Base-by-base conservation (phyloP, 2,113 vertebrate species). In the Python bivittatus region DNA sequence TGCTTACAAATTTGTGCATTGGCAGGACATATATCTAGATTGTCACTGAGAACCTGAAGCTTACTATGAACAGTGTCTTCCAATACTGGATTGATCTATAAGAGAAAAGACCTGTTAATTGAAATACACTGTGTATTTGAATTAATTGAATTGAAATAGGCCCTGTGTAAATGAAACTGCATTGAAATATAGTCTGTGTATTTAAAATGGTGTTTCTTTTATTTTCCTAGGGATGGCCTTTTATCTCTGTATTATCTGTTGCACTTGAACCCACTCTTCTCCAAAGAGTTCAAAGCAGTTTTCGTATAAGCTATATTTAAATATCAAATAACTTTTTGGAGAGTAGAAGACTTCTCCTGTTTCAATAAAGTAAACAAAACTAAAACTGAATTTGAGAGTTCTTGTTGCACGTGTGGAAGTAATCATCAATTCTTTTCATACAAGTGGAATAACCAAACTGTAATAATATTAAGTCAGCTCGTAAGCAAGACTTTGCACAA, bases 221-320 rank as follows among this genome's bases (percentile, higher is more conserved):
- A 48, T 48, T 44, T 44, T 84, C 52, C 56, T 84, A 90, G 53
- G 7, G 27, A 90, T 44, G 53, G 44, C 12, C 10, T 44, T 56
- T 90, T 90, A 56, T 84, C 57, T 79, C 68, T 79, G 33, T 84
- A 44, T 84, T 90, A 90, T 84, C 17, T 56, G 56, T 83, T 89
- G 29, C 6, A 53, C 29, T 53, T 68, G 52, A 53, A 3, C 20
- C 33, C 7, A 57, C 10, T 33, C 13, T 2, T 38, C 52, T 56
- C n/a, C 52, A 83, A 38, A n/a, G n/a, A 54, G 23, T 54, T 84
- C 33, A 42, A 54, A 90, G 15, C 54, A 84, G 52, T 42, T 83
- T 42, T 42, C 33, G 22, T 38, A 15, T 57, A 57, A 57, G 56
- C 56, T 57, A 2, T 33, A 38, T 33, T 79, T 15, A 79, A 22